phyloP scores from a whole-genome alignment of 35 echinoderm and acorn worm genomes.

The Lytechinus variegatus region DNA sequence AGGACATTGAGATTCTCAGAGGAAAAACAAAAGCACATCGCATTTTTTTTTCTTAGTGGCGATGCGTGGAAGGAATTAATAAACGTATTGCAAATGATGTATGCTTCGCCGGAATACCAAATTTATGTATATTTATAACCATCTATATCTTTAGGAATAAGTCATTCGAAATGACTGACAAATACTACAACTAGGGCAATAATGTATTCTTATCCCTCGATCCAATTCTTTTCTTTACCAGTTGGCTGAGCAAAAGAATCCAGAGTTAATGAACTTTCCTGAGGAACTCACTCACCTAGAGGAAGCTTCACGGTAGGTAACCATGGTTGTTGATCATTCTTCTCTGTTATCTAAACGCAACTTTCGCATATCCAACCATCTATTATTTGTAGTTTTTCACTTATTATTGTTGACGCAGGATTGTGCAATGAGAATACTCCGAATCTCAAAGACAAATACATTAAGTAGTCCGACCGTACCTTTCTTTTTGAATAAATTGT shows the following conservation, averaged over 20 bases:
- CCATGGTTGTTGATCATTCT: neutral
- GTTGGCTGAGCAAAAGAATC: conserved; percentile 83
- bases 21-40: neutral
- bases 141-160: too few species aligned
- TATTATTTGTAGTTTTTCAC: neutral
- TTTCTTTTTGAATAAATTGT: too few species aligned
- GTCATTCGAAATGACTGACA: neutral
- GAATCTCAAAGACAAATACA: too few species aligned
- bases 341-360: neutral
- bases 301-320: conserved; percentile 76
- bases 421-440: too few species aligned
- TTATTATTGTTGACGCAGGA: neutral
- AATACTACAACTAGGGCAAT: neutral
- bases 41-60: neutral
- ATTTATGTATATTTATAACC: too few species aligned
- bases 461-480: too few species aligned
- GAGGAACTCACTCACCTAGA: conserved; percentile 82
- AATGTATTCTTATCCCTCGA: neutral
- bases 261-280: conserved; percentile 74
- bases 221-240: conserved; percentile 35
- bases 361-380: neutral
- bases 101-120: too few species aligned
- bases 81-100: too few species aligned
- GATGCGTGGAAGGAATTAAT: too few species aligned
- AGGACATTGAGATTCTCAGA: neutral